Evolutionary conservation across 2,113 vertebrate genomes (phyloP).

Genomic region (Poeciliopsis occidentalis): DNA sequence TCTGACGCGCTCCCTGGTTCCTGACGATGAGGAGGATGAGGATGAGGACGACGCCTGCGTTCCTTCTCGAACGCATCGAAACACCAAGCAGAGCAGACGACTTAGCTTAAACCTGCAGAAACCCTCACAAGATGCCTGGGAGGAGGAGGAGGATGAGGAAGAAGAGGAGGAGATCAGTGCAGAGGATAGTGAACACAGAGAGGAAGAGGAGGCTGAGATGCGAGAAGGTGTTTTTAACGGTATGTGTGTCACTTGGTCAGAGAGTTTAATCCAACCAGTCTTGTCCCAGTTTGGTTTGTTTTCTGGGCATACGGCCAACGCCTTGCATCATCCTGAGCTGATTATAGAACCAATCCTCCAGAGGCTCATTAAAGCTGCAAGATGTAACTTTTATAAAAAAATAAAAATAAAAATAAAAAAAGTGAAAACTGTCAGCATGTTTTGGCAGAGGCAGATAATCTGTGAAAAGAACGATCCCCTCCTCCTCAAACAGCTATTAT

Average conservation of each 20-base stretch:
- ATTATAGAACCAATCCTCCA: background rate
- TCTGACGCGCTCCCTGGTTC: conserved; percentile 62
- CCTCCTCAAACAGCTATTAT: too few species aligned
- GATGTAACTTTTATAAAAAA: too few species aligned
- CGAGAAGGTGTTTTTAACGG: conserved; percentile 49
- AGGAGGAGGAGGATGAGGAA: conserved; percentile 44
- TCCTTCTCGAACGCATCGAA: conserved; percentile 31
- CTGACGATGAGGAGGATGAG: conserved; percentile 50
- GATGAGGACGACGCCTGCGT: conserved; percentile 35
- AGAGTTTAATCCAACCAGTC: conserved; percentile 25
- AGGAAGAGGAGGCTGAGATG: conserved; percentile 60
- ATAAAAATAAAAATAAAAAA: fast-evolving
- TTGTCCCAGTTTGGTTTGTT: conserved; percentile 26
- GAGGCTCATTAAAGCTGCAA: background rate
- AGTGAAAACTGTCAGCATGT: too few species aligned
- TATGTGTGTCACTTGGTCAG: conserved; percentile 69
- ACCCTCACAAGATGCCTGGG: conserved; percentile 66
- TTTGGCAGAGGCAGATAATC: too few species aligned
- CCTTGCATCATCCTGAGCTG: conserved; percentile 4
- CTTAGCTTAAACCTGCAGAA: conserved; percentile 45
- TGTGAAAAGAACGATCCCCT: too few species aligned
- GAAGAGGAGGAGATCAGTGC: conserved; percentile 53
- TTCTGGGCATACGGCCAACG: conserved; percentile 7
- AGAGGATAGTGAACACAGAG: too few species aligned
- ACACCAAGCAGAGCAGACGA: conserved; percentile 34